These are phyloP conservation scores for Polydrusus tereticollis DNA, from an alignment of 2,888 invertebrate genomes.

Conservation along the genomic window DNA sequence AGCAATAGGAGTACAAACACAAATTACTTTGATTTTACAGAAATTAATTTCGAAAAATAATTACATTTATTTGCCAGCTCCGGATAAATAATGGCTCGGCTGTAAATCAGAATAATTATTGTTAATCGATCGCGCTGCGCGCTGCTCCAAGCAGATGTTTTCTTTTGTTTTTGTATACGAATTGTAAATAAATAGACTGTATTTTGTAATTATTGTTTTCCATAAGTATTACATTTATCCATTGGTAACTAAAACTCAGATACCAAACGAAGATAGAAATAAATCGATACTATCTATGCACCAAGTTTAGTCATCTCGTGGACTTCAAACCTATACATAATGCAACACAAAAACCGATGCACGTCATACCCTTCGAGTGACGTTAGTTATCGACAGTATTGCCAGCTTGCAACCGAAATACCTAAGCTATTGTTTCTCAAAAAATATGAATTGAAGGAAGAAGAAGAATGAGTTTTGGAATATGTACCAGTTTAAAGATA, in stretches of 20 bases:
- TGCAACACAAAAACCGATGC: too few species aligned
- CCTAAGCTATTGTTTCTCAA: too few species aligned
- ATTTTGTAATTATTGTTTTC: background rate
- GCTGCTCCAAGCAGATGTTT: constrained; percentile 18
- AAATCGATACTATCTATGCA: background rate
- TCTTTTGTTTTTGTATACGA: background rate
- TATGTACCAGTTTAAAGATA: too few species aligned
- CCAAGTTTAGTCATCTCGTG: too few species aligned
- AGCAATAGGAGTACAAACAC: constrained; percentile 26
- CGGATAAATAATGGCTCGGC: constrained; percentile 19
- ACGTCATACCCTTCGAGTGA: too few species aligned
- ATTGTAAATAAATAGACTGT: background rate
- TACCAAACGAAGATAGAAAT: background rate
- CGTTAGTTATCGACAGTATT: too few species aligned
- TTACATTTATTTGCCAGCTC: constrained; percentile 26
- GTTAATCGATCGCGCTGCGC: constrained; percentile 2
- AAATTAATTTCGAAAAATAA: constrained; percentile 28
- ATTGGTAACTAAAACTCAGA: background rate
- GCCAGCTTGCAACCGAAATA: too few species aligned
- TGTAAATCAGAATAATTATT: constrained; percentile 26
- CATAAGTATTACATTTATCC: background rate
- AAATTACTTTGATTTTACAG: constrained; percentile 28
- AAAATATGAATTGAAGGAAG: too few species aligned
- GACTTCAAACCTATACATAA: too few species aligned
- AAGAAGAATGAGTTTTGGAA: too few species aligned